Evolutionary conservation across 2,797 vertebrate genomes (phyloP), one percentile per base, ranked within the genome.

Genomic region (Malacoctenus gilli): DNA sequence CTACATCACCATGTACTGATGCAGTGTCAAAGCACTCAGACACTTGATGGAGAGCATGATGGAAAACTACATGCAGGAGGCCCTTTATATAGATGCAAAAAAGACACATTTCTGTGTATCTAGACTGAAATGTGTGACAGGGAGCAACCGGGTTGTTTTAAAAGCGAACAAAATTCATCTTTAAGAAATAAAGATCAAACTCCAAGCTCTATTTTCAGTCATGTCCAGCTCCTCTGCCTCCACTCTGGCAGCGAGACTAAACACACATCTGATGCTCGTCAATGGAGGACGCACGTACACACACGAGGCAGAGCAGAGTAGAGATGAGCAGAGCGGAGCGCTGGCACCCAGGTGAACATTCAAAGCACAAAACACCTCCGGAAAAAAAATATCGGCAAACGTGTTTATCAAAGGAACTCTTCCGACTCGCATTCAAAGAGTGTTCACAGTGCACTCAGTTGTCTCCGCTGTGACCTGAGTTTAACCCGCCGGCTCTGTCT

Each of bases 221-320:
- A 44, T 54, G 59, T 63, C 62, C 53, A 31, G 34, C 42, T 64
- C 42, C 12, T 44, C 41, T 61, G 42, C 67, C 55, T 56, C 58
- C 43, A 52, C 66, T 56, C 31, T 68, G 67, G 66, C 74, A 77
- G 57, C n/a, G 25, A 55, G 44, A 72, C 70, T 56, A 59, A 61
- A 34, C 47, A 52, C 40, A 71, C 49, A 68, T 66, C 59, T 70
- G 54, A 75, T 71, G 43, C 41, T 54, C 65, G 71, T 68, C 59
- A 43, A 73, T 44, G 54, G 54, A 39, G 53, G 12, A 57, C 41
- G 41, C 35, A 43, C 50, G 7, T 22, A 13, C 20, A 37, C 20
- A 41, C 19, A 48, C 22, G 30, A 18, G 44, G 8, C 10, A 41
- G 34, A 36, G n/a, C 51, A 63, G 51, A 16, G 21, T 11, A 61